These are phyloP conservation scores for Sericinus montela DNA, from an alignment of 2,888 invertebrate species.

Conservation along the genomic window DNA sequence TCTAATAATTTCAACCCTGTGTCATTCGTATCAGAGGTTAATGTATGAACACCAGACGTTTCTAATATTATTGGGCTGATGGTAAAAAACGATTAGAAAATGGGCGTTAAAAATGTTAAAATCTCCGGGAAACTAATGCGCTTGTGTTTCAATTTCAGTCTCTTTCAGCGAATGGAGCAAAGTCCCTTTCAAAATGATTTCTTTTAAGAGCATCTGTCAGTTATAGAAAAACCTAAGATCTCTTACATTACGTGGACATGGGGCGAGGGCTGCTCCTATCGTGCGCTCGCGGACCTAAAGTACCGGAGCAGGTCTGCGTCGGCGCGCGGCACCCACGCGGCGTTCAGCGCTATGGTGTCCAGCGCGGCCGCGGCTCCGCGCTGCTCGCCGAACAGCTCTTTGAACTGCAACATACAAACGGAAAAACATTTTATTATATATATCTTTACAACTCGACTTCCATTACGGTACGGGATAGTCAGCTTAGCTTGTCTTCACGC, in stretches of 20 bases:
- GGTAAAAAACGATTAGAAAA: too few species aligned
- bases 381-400: slow-evolving; percentile 77
- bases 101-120: not conserved
- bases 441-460: too few species aligned
- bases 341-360: slow-evolving; percentile 89
- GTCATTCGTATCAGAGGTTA: too few species aligned
- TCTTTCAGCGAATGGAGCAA: not conserved
- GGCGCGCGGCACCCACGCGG: slow-evolving; percentile 86
- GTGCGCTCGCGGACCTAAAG: slow-evolving; percentile 37
- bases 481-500: too few species aligned
- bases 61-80: too few species aligned
- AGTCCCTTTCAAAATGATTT: not conserved
- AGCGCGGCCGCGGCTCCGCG: slow-evolving; percentile 84
- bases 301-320: slow-evolving; percentile 70
- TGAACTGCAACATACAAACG: slow-evolving; percentile 65
- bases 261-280: not conserved
- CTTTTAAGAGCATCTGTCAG: not conserved
- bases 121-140: not conserved
- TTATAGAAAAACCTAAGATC: not conserved
- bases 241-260: not conserved
- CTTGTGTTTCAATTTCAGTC: not conserved
- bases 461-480: too few species aligned
- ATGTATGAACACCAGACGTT: too few species aligned
- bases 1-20: too few species aligned
- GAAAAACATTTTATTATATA: too few species aligned